A percentile compares a stretch with the other conserved stretches of the same genome.
These are phyloP conservation scores for Choloepus didactylus DNA, from an alignment of 2,797 vertebrate species.

Conservation along the genomic window DNA sequence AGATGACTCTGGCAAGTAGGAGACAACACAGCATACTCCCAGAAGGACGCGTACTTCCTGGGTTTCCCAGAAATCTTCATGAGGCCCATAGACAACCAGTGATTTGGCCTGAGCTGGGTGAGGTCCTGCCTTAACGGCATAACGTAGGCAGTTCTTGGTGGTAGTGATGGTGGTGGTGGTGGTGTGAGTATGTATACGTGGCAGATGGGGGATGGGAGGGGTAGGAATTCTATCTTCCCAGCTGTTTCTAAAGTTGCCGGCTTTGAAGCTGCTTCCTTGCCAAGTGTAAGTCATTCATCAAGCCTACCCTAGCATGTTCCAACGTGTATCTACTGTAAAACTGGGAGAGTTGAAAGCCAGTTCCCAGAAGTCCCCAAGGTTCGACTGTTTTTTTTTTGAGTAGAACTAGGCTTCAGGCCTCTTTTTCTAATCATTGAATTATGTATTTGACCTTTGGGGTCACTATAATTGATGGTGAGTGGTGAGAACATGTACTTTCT, in stretches of 20 bases:
- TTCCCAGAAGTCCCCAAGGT: neutral
- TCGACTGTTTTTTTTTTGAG: neutral
- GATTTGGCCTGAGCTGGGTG: neutral
- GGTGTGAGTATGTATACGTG: neutral
- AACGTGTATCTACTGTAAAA: neutral
- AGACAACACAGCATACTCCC: neutral
- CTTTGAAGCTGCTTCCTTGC: neutral
- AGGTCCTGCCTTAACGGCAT: neutral
- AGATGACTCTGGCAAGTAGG: neutral
- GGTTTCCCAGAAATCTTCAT: neutral
- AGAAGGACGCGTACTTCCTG: neutral
- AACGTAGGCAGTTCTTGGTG: neutral
- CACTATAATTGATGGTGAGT: neutral
- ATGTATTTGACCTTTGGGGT: constrained; percentile 16
- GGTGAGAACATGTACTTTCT: neutral
- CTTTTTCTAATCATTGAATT: neutral
- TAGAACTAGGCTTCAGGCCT: neutral
- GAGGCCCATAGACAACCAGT: neutral
- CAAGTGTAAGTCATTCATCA: constrained; percentile 47
- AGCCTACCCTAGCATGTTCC: neutral
- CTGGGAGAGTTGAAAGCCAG: neutral
- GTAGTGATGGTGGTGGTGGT: neutral
- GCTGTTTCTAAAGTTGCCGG: constrained; percentile 14
- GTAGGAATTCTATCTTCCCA: neutral
- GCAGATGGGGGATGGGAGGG: neutral